Base-by-base conservation (phyloP, 2,113 vertebrate species). In the Cyanistes caeruleus region DNA sequence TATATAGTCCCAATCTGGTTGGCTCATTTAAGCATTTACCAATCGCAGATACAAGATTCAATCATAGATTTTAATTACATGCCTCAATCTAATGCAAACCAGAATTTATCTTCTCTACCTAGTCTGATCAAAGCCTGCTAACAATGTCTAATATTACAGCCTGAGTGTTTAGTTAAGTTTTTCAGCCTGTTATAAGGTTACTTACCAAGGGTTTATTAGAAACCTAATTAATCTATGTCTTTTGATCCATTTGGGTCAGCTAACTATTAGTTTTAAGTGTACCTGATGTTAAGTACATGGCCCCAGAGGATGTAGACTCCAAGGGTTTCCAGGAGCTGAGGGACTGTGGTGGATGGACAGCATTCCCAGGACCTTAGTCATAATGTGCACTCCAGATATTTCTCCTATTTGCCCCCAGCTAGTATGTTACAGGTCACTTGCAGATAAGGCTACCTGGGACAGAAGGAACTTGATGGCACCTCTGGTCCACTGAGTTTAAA, bases 161-260 rank as follows among this genome's bases (percentile, higher is more conserved):
- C 33, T 13, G 35, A 64, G 28, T 56, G 58, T 82, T 93, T 91
- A 92, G 60, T 41, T 84, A 94, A 72, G 35, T 23, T 92, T 90
- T 89, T 87, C 60, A 95, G 81, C 77, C 89, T 95, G 72, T 87
- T 94, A 93, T 39, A 90, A 93, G 37, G 59, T 85, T 90, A 73
- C 75, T 87, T 79, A 55, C 85, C 37, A 25, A 91, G 84, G 37
- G 90, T 72, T 95, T 97, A 94, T 90, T 88, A 97, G 49, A 84
- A 90, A 94, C 35, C 43, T 92, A 88, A 86, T 53, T 93, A 18
- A 83, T 13, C 33, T 49, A 64, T 0, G 15, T 27, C 90, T 97
- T 93, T 92, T 95, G 89, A 97, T 95, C 81, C 93, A 84, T 63
- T 84, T 87, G 87, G 89, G 95, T 89, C 89, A 94, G 69, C 56